Evolutionary conservation across 2,113 vertebrate species (phyloP).

Genomic region (Ophthalmolycus amberensis): DNA sequence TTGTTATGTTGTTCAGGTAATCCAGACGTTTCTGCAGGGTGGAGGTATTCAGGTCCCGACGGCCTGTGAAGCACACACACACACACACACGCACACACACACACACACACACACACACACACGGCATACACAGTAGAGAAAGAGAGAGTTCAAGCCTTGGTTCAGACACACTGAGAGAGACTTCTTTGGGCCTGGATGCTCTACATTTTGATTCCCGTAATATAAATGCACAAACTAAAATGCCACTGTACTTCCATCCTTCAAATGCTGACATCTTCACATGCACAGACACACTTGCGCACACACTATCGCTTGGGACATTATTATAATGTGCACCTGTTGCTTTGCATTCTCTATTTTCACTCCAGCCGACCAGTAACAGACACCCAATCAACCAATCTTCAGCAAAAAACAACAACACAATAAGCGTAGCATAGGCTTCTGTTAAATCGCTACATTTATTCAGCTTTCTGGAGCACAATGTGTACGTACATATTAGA

Average conservation of each 20-base stretch:
- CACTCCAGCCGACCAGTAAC: background rate
- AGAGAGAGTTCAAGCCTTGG: conserved; percentile 36
- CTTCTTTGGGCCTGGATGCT: background rate
- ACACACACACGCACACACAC: background rate
- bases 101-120: background rate
- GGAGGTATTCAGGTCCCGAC: conserved; percentile 74
- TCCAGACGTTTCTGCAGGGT: conserved; percentile 76
- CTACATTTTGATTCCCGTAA: background rate
- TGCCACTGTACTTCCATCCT: background rate
- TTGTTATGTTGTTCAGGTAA: conserved; percentile 77
- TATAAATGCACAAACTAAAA: background rate
- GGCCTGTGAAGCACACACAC: conserved; percentile 61
- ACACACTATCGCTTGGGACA: background rate
- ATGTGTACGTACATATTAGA: conserved; percentile 16
- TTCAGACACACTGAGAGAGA: background rate
- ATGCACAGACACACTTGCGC: background rate
- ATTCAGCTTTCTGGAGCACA: conserved; percentile 46
- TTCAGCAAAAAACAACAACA: conserved; percentile 15
- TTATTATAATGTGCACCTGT: background rate
- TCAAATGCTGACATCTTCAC: background rate
- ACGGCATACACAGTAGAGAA: background rate
- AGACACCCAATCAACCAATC: background rate
- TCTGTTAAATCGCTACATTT: conserved; percentile 53
- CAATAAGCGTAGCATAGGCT: background rate
- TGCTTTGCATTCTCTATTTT: background rate